These are phyloP conservation scores for Lithobates sylvaticus DNA, from an alignment of 2,797 vertebrate genomes.

Conservation along the genomic window DNA sequence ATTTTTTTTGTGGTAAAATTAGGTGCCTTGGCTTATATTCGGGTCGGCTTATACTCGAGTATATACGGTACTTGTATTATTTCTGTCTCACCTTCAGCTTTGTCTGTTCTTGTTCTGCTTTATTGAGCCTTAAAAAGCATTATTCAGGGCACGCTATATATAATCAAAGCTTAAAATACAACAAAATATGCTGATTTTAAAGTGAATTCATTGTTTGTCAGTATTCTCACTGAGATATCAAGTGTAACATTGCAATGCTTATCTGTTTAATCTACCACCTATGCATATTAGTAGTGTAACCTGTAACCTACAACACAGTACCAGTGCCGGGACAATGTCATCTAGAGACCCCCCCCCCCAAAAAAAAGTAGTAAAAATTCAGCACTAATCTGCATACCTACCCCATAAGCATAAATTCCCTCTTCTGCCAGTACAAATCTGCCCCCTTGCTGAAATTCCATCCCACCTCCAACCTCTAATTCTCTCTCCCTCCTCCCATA, in stretches of 20 bases:
- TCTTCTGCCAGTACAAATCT: too few relatives aligned
- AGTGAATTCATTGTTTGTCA: neutral
- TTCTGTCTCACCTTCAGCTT: slow-evolving; percentile 18
- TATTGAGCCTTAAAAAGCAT: neutral
- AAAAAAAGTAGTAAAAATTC: too few relatives aligned
- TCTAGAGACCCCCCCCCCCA: too few relatives aligned
- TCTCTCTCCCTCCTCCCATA: too few relatives aligned
- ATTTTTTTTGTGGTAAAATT: too few relatives aligned
- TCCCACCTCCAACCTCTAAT: too few relatives aligned
- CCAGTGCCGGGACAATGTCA: too few relatives aligned
- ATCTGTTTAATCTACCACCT: neutral
- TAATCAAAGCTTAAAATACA: neutral
- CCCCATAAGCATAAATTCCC: too few relatives aligned
- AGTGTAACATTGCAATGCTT: slow-evolving; percentile 9
- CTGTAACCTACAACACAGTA: neutral
- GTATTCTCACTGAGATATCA: neutral
- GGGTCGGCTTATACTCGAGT: too few relatives aligned
- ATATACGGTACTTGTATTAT: neutral
- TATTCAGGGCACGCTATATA: slow-evolving; percentile 47
- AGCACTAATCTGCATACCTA: too few relatives aligned
- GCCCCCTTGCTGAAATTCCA: too few relatives aligned
- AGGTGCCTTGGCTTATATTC: too few relatives aligned
- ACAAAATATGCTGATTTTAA: neutral
- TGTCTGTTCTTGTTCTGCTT: neutral
- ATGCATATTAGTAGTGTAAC: neutral